Conservation (phyloP, 1,140 invertebrate genomes). For the Panulirus ornatus region DNA sequence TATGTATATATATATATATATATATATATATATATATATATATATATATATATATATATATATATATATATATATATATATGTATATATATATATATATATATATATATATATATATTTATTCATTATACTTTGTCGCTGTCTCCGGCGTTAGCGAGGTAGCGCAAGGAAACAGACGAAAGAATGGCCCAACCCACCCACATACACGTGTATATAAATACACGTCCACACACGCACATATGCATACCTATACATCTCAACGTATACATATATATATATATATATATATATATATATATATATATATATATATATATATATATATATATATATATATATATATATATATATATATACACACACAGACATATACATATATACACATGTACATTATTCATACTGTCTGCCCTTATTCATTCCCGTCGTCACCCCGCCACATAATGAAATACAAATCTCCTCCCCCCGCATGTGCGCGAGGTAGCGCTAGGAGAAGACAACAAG, state of each 20-base stretch:
- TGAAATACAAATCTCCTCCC: no score
- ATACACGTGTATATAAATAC: slow-evolving; percentile 10
- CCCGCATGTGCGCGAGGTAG: no score
- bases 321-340: not conserved
- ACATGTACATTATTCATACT: no score
- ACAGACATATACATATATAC: no score
- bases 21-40: slow-evolving; percentile 30
- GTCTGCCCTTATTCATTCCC: no score
- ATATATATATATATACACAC: no score
- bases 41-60: not conserved
- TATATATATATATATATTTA: not conserved
- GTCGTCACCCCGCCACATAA: no score
- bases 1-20: slow-evolving; percentile 24
- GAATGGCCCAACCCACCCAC: no score
- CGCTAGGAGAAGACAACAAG: no score
- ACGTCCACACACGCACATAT: not conserved
- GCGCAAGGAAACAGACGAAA: no score
- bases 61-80: not conserved
- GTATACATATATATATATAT: not conserved
- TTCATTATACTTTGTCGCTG: no score
- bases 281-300: not conserved
- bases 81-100: not conserved
- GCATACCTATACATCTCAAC: not conserved
- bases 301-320: not conserved
- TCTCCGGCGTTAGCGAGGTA: no score